Evolutionary conservation across 2,113 vertebrate species (phyloP).

Genomic region (Ageneiosus marmoratus): DNA sequence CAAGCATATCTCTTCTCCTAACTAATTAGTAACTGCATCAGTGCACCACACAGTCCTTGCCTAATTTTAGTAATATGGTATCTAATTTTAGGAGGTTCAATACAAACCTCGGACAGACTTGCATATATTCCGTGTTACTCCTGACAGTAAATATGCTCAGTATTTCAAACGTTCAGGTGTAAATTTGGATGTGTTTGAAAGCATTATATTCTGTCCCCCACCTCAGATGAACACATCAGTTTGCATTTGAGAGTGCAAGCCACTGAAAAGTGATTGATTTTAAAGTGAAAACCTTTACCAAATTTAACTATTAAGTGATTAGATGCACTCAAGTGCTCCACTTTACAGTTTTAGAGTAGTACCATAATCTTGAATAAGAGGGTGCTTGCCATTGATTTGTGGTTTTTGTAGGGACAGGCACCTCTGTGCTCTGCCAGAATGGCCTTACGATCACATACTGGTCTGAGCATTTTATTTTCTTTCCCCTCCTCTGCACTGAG

Average conservation of each 20-base stretch:
- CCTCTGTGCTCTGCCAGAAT: slow-evolving; percentile 29
- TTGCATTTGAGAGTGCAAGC: background rate
- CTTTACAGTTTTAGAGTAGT: background rate
- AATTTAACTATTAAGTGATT: background rate
- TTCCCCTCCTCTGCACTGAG: slow-evolving; percentile 46
- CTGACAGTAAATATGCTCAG: slow-evolving; percentile 24
- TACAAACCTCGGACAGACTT: background rate
- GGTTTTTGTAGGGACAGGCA: slow-evolving; percentile 26
- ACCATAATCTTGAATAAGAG: slow-evolving; percentile 7
- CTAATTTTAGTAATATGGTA: background rate
- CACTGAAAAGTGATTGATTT: background rate
- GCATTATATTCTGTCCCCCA: background rate
- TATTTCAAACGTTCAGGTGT: background rate
- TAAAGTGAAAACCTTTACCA: background rate
- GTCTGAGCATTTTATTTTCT: slow-evolving; percentile 41
- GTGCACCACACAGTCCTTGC: background rate
- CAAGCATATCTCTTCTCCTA: background rate
- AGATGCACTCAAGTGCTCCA: background rate
- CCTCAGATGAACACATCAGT: background rate
- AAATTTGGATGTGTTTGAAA: background rate
- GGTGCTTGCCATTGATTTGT: slow-evolving; percentile 17
- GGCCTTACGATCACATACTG: slow-evolving; percentile 59
- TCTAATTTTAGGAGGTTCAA: background rate
- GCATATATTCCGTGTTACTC: background rate
- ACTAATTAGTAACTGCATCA: background rate